Conservation (phyloP, 2,797 vertebrate species). For the Clarias platycephalus region DNA sequence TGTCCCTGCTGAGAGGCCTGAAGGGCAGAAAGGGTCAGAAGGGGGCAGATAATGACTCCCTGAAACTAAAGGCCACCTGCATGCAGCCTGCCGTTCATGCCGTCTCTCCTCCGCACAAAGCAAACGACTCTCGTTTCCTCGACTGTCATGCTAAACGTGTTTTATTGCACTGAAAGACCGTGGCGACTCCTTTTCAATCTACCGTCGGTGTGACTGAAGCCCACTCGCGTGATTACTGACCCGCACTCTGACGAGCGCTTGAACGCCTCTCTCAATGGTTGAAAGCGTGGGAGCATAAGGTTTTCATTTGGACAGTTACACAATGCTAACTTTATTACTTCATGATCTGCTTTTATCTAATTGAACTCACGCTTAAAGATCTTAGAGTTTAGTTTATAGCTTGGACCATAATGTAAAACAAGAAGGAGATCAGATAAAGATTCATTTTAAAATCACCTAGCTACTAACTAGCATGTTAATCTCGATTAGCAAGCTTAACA, state of each 20-base stretch:
- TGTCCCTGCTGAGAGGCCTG: slow-evolving; percentile 37
- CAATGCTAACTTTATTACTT: neutral
- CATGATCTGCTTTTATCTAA: neutral
- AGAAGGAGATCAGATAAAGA: neutral
- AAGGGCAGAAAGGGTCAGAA: slow-evolving; percentile 39
- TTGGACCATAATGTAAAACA: neutral
- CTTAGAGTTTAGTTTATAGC: neutral
- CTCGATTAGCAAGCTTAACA: neutral
- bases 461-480: neutral
- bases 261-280: neutral
- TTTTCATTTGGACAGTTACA: neutral
- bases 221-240: slow-evolving; percentile 8
- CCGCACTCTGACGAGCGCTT: neutral
- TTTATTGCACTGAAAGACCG: slow-evolving; percentile 29
- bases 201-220: neutral
- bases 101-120: slow-evolving; percentile 50
- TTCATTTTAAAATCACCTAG: too few relatives aligned
- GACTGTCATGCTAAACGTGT: slow-evolving; percentile 67
- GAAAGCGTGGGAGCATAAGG: neutral
- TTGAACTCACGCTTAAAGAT: neutral
- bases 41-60: slow-evolving; percentile 3
- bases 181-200: neutral
- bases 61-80: slow-evolving; percentile 44
- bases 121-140: slow-evolving; percentile 61
- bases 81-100: slow-evolving; percentile 52